phyloP scores from a whole-genome alignment of 2,888 invertebrate species.

The Leucophenga maculata region DNA sequence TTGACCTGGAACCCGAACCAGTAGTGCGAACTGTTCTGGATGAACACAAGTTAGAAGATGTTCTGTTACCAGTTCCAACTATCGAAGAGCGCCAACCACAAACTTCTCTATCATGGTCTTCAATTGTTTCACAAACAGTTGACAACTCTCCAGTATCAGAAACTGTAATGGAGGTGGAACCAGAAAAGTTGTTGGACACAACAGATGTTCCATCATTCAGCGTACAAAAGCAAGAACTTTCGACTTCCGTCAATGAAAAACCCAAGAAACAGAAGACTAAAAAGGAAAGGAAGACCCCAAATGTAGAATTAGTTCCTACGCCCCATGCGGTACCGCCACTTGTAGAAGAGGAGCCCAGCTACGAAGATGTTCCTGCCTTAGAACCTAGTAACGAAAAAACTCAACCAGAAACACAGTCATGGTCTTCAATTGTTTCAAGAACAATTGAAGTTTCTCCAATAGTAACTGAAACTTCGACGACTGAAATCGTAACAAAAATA shows the following conservation, averaged over 20 bases:
- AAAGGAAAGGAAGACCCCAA: conserved; percentile 28
- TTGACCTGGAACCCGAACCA: not conserved
- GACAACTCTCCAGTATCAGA: conserved; percentile 12
- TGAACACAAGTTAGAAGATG: not conserved
- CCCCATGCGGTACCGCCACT: too few species aligned
- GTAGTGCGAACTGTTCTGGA: too few species aligned
- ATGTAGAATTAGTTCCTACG: not conserved
- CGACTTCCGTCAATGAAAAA: conserved; percentile 38
- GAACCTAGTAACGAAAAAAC: not conserved
- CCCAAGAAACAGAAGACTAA: conserved; percentile 26
- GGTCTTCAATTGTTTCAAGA: conserved; percentile 44
- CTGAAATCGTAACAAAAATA: conserved; percentile 6
- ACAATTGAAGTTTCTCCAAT: conserved; percentile 13
- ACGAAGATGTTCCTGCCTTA: not conserved
- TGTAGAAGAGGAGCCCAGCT: not conserved
- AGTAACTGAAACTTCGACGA: not conserved
- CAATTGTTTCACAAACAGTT: conserved; percentile 28
- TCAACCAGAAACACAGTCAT: conserved; percentile 37
- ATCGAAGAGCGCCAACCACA: not conserved
- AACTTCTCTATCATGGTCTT: conserved; percentile 50
- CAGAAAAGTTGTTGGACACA: not conserved
- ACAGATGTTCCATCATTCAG: conserved; percentile 19
- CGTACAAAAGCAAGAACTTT: conserved; percentile 40
- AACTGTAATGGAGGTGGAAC: not conserved
- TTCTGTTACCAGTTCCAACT: not conserved